Percentiles rank a stretch among this genome's conserved stretches.
Evolutionary conservation across 2,888 invertebrate species (phyloP).

Genomic region (Clivina fossor): DNA sequence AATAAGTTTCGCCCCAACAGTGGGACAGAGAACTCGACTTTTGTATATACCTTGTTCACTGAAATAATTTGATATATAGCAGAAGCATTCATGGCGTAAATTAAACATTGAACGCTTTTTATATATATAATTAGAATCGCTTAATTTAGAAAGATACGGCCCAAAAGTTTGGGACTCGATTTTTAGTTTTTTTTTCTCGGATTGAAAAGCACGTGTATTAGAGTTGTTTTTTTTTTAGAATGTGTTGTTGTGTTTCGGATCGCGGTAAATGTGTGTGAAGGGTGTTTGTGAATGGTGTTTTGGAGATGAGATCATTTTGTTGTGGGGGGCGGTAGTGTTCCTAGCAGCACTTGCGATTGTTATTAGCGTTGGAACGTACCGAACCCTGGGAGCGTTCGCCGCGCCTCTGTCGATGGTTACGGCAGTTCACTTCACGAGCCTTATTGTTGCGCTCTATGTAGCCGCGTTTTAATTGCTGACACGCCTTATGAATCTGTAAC

Average conservation of each 20-base stretch:
- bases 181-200: too few species aligned
- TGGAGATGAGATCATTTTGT: slow-evolving; percentile 21
- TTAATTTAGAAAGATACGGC: too few species aligned
- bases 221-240: too few species aligned
- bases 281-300: slow-evolving; percentile 10
- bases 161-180: too few species aligned
- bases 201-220: too few species aligned
- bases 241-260: neutral
- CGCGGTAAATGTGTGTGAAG: slow-evolving; percentile 3
- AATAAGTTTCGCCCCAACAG: too few species aligned
- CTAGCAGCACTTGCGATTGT: slow-evolving; percentile 58
- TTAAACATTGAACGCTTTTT: too few species aligned
- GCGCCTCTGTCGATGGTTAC: slow-evolving; percentile 54
- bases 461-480: slow-evolving; percentile 50
- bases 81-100: too few species aligned
- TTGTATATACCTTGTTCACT: too few species aligned
- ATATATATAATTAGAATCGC: too few species aligned
- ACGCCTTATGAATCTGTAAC: slow-evolving; percentile 53
- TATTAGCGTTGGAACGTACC: slow-evolving; percentile 55
- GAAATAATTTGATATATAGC: too few species aligned
- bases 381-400: slow-evolving; percentile 54
- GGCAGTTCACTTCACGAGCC: slow-evolving; percentile 57
- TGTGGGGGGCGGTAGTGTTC: slow-evolving; percentile 23
- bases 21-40: too few species aligned
- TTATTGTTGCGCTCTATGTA: slow-evolving; percentile 56